Base-by-base conservation (phyloP, 2,113 vertebrate genomes). In the Trochalopteron elliotii region DNA sequence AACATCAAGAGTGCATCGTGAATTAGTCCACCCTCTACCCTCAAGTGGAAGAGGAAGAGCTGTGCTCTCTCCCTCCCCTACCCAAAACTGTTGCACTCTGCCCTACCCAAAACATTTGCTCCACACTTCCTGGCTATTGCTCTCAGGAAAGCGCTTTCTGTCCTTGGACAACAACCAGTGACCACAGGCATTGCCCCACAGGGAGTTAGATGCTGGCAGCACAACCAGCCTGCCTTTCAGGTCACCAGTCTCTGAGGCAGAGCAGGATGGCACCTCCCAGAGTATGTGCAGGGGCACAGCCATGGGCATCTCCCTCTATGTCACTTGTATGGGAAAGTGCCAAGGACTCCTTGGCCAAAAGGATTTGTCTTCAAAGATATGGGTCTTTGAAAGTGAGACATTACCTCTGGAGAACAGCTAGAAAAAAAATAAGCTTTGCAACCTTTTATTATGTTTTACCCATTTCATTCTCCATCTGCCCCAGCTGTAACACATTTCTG, bases 1-100 rank as follows among this genome's bases (percentile, higher is more conserved):
- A 92, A 93, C 50, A 92, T 25, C 50, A 90, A 57, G 85, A 96
- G 90, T 65, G 63, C 59, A 64, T 83, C 63, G 22, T 44, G 57
- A 77, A 53, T 42, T 30, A 93, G 60, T 93, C 64, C 37, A 78
- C 23, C 18, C 44, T 76, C 50, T 53, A 45, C 24, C 39, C 63
- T 60, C 64, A 89, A 86, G 37, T 63, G 47, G 60, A 92, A 86
- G 42, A 87, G 92, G 75, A 95, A 93, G 67, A 76, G 31, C 25
- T 3, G 4, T 0, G 1, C 14, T 33, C n/a, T 53, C n/a, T 49
- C 7, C 16, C 39, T 60, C 7, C 11, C 11, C 57, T 79, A 50
- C 33, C 35, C 5, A 0, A 42, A 91, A 59, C 2, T 35, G n/a
- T 70, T 91, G 55, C 25, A 39, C 4, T 10, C 44, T 52, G 3